Evolutionary conservation across 2,113 vertebrate species (phyloP).

Genomic region (Sinosuthora webbiana): DNA sequence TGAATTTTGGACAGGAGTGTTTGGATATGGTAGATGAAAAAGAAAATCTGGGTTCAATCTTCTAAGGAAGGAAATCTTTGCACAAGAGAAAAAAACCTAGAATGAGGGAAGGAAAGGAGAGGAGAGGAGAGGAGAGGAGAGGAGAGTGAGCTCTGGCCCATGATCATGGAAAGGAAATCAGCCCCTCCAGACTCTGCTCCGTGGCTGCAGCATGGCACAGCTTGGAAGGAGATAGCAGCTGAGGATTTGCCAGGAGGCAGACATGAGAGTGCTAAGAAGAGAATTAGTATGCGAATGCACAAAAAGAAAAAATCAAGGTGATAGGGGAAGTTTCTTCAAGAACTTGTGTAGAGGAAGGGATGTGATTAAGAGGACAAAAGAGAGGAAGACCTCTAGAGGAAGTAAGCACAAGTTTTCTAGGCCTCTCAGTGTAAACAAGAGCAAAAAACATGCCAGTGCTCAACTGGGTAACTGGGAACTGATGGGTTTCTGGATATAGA

Average conservation of each 20-base stretch:
- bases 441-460: background rate
- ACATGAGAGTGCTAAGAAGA: background rate
- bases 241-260: background rate
- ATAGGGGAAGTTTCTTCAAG: background rate
- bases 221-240: background rate
- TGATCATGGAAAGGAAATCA: background rate
- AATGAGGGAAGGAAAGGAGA: rapidly evolving
- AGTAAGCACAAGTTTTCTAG: background rate
- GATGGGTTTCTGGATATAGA: background rate
- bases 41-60: too few species aligned
- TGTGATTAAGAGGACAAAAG: background rate
- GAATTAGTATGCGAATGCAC: background rate
- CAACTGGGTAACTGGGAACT: background rate
- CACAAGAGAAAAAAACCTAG: too few species aligned
- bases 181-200: background rate
- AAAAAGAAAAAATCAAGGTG: background rate
- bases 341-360: background rate
- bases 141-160: background rate
- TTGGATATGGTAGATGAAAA: too few species aligned
- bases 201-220: too few species aligned
- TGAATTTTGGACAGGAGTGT: too few species aligned
- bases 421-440: background rate
- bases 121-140: rapidly evolving
- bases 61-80: too few species aligned
- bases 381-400: background rate